Evolutionary conservation across 2,888 invertebrate species (phyloP), one percentile per base, ranked within the genome.

Genomic region (Hecatera dysodea): DNA sequence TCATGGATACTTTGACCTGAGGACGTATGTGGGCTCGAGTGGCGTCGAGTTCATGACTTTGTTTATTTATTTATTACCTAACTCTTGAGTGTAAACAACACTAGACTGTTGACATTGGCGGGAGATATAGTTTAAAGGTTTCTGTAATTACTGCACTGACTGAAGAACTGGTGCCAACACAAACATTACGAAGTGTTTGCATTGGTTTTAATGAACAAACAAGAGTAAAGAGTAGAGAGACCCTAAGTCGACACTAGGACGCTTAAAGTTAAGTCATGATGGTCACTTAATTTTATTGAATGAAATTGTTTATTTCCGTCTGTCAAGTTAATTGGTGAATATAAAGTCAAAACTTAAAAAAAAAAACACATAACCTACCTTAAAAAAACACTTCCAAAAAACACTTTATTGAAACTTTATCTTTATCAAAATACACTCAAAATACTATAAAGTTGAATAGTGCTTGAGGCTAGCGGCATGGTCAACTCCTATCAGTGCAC

Each of bases 391-490:
- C 83, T 57, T 73, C 42, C 50, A 33, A 62, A 52, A 50, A 33
- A 42, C 60, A 73, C 64, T 52, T 33, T 39, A 19, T n/a, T n/a
- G 52, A 72, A 78, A 78, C 59, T 53, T 60, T 67, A 71, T 82
- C 50, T 78, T 48, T 52, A 60, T 66, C 42, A 67, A 60, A 74
- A 56, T 59, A 46, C 36, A 78, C 48, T 71, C 57, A 60, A 82
- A 78, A 67, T 79, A 73, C 61, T 55, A 65, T 29, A 53, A 63
- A 63, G 50, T 68, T 55, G 29, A 15, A 12, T 39, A 50, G 46
- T 66, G 48, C 9, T 59, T 69, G 67, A 84, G 78, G 70, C 83
- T 72, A 68, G 79, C 68, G 76, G 65, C 87, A 81, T 77, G 81
- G 77, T 65, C 87, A 81, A 72, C 74, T 75, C 59, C 61, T 72